Base-by-base conservation (phyloP, 2,888 invertebrate species). In the Willowsia nigromaculata region DNA sequence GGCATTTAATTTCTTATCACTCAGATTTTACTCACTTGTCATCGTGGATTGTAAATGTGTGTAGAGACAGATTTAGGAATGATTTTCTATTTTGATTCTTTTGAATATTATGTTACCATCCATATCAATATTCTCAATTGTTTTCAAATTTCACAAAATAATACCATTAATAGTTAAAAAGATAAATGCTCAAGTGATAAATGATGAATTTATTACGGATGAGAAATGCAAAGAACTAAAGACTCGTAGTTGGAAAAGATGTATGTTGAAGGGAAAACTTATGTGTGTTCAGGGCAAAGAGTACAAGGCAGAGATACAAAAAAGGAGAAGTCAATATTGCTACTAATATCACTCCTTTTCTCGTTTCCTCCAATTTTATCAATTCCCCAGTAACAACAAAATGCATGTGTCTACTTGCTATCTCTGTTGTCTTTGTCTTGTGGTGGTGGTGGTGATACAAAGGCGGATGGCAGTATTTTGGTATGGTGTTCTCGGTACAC, bases 291-390 rank as follows among this genome's bases (percentile, higher is more conserved):
- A 30, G 53, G 53, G 76, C 53, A 50, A 76, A 22, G 50, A 78
- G 18, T 56, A 56, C 30, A 9, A 30, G 82, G 30, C 22, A 83
- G 43, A 81, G 68, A 27, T 1, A 50, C 22, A 83, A 9, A 68
- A 15, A 68, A 25, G 25, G 56, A 88, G 78, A 84, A 84, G 78
- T 84, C 84, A 84, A 88, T 88, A 88, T 84, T n/a, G 88, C 40
- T 84, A 84, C 88, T 88, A 88, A 88, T 88, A 84, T 84, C 76
- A 84, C 88, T 88, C 88, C 83, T 88, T 88, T 88, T 88, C 88
- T 88, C 88, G 84, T 88, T 88, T 83, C 83, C 88, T 84, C 53
- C 88, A 84, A 88, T 88, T 88, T 88, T 84, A 88, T 33, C 65
- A 71, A 88, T 88, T 88, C 83, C 88, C 88, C 33, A 47, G 88